Percentiles rank a stretch among this genome's conserved stretches.
Evolutionary conservation across 2,797 vertebrate genomes (phyloP).

Genomic region (Tapera naevia): DNA sequence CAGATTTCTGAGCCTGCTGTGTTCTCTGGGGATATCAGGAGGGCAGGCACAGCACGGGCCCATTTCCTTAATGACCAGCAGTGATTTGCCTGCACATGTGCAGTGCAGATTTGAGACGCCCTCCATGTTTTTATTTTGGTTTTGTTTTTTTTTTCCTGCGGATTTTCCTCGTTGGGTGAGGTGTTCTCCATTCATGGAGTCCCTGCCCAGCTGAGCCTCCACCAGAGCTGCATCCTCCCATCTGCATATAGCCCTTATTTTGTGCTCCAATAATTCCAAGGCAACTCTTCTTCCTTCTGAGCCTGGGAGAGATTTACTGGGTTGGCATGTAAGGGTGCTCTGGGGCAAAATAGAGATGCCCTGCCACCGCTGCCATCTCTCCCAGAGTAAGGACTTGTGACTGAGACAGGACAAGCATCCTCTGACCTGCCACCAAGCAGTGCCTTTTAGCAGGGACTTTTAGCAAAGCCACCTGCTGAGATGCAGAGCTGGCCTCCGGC

Average conservation of each 20-base stretch:
- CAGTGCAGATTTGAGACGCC: not conserved
- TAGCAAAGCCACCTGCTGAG: not conserved
- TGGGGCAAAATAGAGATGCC: not conserved
- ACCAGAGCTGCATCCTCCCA: constrained; percentile 3
- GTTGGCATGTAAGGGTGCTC: not conserved
- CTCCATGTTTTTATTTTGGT: not conserved
- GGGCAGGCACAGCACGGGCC: not conserved
- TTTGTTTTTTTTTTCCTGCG: not conserved
- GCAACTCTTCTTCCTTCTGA: not conserved
- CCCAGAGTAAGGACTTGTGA: not conserved
- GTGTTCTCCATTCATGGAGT: constrained; percentile 14
- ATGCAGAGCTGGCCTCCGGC: not conserved
- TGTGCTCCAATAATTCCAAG: constrained; percentile 67
- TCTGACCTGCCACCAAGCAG: not conserved
- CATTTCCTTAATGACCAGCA: constrained; percentile 11
- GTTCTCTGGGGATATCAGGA: not conserved
- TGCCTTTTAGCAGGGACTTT: not conserved
- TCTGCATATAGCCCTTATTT: constrained; percentile 52
- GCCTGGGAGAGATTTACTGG: not conserved
- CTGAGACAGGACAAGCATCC: not conserved
- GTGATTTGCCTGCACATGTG: not conserved
- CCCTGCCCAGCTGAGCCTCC: constrained; percentile 38
- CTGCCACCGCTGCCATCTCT: not conserved
- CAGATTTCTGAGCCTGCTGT: constrained; percentile 21
- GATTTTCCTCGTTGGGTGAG: constrained; percentile 17